A percentile compares a stretch with the other conserved stretches of the same genome.
These are phyloP conservation scores for Pomacea canaliculata DNA, from an alignment of 2,888 invertebrate species.

Conservation along the genomic window DNA sequence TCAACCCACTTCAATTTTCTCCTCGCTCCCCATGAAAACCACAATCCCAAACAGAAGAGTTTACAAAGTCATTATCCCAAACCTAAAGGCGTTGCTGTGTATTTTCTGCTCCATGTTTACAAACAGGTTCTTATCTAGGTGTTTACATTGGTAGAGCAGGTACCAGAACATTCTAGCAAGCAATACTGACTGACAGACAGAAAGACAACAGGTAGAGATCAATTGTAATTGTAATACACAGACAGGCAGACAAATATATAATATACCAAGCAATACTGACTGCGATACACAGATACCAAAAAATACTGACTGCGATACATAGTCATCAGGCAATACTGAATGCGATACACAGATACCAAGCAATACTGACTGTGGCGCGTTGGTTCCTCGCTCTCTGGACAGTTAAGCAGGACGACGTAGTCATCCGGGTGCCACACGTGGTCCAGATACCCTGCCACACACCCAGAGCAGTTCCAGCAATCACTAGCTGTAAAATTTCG, in stretches of 20 bases:
- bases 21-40: no score
- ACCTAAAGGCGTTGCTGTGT: no score
- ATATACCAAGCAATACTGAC: no score
- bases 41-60: no score
- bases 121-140: no score
- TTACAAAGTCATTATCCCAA: no score
- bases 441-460: conserved; percentile 30
- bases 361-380: conserved; percentile 18
- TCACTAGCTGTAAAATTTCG: not conserved
- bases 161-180: no score
- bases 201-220: not conserved
- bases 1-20: no score
- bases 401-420: conserved; percentile 34
- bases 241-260: no score
- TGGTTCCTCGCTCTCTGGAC: conserved; percentile 30
- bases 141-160: no score
- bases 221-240: not conserved
- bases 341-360: not conserved
- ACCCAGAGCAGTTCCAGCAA: not conserved
- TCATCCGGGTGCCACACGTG: conserved; percentile 33
- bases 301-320: not conserved
- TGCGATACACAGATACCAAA: not conserved
- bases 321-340: not conserved
- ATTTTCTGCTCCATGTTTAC: no score
- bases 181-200: conserved; percentile 3